A percentile compares a stretch with the other conserved stretches of the same genome.
These are phyloP conservation scores for Rhinophrynus dorsalis DNA, from an alignment of 2,797 vertebrate species.

Conservation along the genomic window DNA sequence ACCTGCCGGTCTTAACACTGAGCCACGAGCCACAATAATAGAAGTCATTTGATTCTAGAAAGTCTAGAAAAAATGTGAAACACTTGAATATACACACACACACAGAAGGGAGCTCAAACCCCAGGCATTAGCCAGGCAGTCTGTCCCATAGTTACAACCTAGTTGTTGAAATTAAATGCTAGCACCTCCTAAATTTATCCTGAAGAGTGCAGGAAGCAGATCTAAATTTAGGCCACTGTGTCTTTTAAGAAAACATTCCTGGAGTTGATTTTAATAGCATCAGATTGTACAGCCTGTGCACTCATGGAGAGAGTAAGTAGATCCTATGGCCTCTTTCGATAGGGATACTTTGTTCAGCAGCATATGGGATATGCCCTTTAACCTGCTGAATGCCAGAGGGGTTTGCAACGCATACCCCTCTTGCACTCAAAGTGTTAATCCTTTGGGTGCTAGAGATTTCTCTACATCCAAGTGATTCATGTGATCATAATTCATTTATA, in stretches of 20 bases:
- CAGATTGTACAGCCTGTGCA: slow-evolving; percentile 65
- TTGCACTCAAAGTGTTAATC: no score
- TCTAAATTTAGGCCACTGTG: slow-evolving; percentile 68
- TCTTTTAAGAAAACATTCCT: slow-evolving; percentile 70
- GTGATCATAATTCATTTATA: no score
- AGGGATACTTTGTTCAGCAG: neutral
- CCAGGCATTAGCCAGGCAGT: slow-evolving; percentile 10
- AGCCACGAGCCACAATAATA: slow-evolving; percentile 15
- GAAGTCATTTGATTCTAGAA: slow-evolving; percentile 27
- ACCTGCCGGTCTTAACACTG: slow-evolving; percentile 4
- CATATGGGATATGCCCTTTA: no score
- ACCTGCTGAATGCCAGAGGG: no score
- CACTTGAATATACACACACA: slow-evolving; percentile 29
- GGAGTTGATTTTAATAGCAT: slow-evolving; percentile 62
- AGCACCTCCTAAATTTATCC: slow-evolving; percentile 78
- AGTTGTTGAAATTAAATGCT: slow-evolving; percentile 73
- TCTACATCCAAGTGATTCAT: no score
- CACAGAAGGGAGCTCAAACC: slow-evolving; percentile 20
- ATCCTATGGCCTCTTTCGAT: neutral
- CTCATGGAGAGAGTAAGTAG: neutral
- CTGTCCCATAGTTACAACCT: slow-evolving; percentile 46
- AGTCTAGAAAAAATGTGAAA: slow-evolving; percentile 13
- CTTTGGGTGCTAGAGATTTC: no score
- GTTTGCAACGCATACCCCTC: no score
- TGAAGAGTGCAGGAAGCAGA: slow-evolving; percentile 67